Conservation (phyloP, 2,888 invertebrate genomes). For the Frankliniella fusca region DNA sequence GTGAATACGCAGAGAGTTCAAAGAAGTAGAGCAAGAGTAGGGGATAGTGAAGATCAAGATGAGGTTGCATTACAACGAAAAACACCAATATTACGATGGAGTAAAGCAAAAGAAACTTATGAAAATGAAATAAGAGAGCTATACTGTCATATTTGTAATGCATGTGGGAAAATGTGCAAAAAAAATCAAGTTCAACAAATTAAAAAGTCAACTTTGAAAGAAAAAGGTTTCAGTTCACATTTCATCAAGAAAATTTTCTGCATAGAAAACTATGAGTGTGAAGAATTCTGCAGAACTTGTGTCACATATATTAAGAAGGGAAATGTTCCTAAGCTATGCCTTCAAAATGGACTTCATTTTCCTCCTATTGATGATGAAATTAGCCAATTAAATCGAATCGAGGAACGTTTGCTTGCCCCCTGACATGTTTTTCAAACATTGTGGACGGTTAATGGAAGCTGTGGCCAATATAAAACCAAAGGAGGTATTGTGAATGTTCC, state of each 20-base stretch:
- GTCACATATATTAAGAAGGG: slow-evolving; percentile 31
- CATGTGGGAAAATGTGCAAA: background rate
- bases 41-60: background rate
- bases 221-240: too few species aligned
- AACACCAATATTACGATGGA: too few species aligned
- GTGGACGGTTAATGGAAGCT: slow-evolving; percentile 33
- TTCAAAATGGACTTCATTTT: slow-evolving; percentile 36
- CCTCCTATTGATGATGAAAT: slow-evolving; percentile 34
- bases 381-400: slow-evolving; percentile 33
- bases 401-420: slow-evolving; percentile 37
- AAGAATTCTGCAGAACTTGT: slow-evolving; percentile 35
- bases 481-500: slow-evolving; percentile 38
- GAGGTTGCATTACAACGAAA: background rate
- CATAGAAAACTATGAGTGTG: background rate
- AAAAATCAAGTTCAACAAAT: slow-evolving; percentile 30
- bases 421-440: slow-evolving; percentile 37
- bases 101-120: background rate
- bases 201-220: slow-evolving; percentile 26
- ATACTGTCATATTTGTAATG: background rate
- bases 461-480: slow-evolving; percentile 36
- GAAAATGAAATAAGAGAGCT: background rate
- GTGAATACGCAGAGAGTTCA: background rate
- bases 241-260: background rate
- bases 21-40: background rate
- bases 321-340: slow-evolving; percentile 34